Percentiles rank a stretch among this genome's conserved stretches.
These are phyloP conservation scores for Julus scandinavius DNA, from an alignment of 2,888 invertebrate genomes.

Conservation along the genomic window DNA sequence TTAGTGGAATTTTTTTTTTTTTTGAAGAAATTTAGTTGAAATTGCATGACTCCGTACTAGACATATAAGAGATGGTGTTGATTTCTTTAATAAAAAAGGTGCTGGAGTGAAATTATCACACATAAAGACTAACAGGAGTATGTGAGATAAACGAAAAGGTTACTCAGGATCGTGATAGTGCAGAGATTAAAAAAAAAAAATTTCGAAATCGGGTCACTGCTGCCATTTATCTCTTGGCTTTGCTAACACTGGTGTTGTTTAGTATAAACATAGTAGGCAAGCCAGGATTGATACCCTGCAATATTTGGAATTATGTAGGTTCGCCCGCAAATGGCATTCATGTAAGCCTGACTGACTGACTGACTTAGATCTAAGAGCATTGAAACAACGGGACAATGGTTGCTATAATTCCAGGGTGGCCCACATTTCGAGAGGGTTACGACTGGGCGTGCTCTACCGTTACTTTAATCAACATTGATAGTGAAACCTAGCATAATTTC, in stretches of 20 bases:
- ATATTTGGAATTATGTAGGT: slow-evolving; percentile 34
- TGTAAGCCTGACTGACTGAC: slow-evolving; percentile 37
- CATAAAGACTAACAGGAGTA: background rate
- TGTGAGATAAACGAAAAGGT: slow-evolving; percentile 22
- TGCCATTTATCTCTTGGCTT: slow-evolving; percentile 35
- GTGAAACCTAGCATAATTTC: slow-evolving; percentile 16
- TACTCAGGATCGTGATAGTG: slow-evolving; percentile 18
- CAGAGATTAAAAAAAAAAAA: slow-evolving; percentile 28
- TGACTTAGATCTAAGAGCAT: slow-evolving; percentile 31
- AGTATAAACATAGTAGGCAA: slow-evolving; percentile 15
- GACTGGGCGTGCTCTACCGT: slow-evolving; percentile 39
- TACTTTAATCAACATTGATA: slow-evolving; percentile 37
- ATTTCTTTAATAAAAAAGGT: background rate
- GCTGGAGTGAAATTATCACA: background rate
- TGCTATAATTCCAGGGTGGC: slow-evolving; percentile 31
- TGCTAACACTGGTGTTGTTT: slow-evolving; percentile 11
- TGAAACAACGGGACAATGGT: slow-evolving; percentile 38
- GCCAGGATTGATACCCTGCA: slow-evolving; percentile 2
- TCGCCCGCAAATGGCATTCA: slow-evolving; percentile 38
- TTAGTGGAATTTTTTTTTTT: too few relatives aligned
- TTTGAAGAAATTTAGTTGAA: too few relatives aligned
- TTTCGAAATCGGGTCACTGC: slow-evolving; percentile 35
- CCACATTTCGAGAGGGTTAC: slow-evolving; percentile 35
- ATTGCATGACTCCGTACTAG: too few relatives aligned
- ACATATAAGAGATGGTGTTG: background rate